These are phyloP conservation scores for Vidua chalybeata DNA, from an alignment of 2,113 vertebrate genomes.

Conservation along the genomic window DNA sequence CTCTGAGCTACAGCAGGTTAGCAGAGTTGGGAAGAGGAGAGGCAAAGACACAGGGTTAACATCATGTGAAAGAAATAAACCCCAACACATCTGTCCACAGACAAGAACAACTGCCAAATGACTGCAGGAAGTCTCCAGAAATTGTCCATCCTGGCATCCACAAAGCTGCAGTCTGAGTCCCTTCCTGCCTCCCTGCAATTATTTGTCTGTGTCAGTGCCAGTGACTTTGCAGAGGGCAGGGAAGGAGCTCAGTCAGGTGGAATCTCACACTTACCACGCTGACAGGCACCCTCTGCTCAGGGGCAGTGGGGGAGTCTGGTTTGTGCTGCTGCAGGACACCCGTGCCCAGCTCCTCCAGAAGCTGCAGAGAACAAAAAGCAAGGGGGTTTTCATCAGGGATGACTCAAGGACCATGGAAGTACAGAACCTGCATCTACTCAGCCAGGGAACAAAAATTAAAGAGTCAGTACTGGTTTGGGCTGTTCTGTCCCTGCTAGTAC, in stretches of 20 bases:
- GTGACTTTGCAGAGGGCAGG: background rate
- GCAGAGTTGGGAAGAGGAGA: background rate
- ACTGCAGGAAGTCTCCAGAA: background rate
- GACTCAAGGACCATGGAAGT: background rate
- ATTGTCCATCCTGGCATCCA: background rate
- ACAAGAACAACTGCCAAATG: background rate
- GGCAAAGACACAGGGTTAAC: background rate
- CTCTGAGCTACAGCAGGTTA: background rate
- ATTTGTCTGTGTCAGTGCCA: background rate
- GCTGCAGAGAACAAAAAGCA: conserved; percentile 70
- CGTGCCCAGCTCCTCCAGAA: conserved; percentile 91
- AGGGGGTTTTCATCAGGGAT: background rate
- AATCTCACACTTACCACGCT: conserved; percentile 72
- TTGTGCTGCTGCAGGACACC: conserved; percentile 91
- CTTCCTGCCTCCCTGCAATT: background rate
- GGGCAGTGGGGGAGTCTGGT: conserved; percentile 69
- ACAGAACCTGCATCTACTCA: background rate
- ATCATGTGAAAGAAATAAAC: background rate
- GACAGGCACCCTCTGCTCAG: conserved; percentile 79
- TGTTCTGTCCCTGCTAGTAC: background rate
- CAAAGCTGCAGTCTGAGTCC: rapidly evolving
- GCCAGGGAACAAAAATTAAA: background rate
- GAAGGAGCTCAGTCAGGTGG: background rate
- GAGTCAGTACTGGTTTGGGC: background rate
- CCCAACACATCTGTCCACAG: background rate